Conservation (phyloP, 2,888 invertebrate genomes). For the Oscheius myriophilus region DNA sequence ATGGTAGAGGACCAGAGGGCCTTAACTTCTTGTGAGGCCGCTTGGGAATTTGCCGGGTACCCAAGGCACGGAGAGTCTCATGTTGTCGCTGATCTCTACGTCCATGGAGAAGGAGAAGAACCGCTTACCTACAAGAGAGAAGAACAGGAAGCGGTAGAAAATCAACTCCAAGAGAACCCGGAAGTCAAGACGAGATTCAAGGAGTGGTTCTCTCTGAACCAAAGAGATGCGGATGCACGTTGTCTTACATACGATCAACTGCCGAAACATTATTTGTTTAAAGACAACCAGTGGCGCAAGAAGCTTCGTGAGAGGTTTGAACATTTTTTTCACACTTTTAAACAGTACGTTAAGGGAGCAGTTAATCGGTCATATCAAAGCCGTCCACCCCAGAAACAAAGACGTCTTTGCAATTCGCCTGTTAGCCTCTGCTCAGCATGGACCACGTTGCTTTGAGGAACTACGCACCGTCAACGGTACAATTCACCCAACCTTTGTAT, state of each 20-base stretch:
- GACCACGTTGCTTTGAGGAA: constrained; percentile 15
- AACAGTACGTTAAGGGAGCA: not conserved
- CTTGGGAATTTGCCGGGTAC: constrained; percentile 14
- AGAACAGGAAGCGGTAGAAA: not conserved
- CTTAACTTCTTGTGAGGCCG: constrained; percentile 31
- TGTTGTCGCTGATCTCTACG: constrained; percentile 12
- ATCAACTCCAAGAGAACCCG: not conserved
- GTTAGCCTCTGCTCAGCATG: not conserved
- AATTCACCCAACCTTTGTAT: constrained; percentile 11
- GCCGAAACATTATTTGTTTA: not conserved
- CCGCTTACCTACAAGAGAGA: constrained; percentile 9
- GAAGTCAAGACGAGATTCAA: constrained; percentile 1
- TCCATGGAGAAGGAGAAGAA: constrained; percentile 30
- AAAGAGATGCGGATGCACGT: constrained; percentile 3
- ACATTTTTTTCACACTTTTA: constrained; percentile 5
- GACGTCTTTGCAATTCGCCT: constrained; percentile 29
- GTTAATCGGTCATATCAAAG: constrained; percentile 14
- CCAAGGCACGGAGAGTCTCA: constrained; percentile 30
- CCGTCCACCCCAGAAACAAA: constrained; percentile 26
- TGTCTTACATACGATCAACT: constrained; percentile 7
- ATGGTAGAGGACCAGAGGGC: constrained; percentile 28
- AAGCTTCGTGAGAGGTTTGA: not conserved
- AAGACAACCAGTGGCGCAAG: not conserved
- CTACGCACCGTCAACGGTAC: constrained; percentile 8
- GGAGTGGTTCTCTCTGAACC: constrained; percentile 31